phyloP scores from a whole-genome alignment of 2,113 vertebrate genomes.

The Chionomys nivalis region DNA sequence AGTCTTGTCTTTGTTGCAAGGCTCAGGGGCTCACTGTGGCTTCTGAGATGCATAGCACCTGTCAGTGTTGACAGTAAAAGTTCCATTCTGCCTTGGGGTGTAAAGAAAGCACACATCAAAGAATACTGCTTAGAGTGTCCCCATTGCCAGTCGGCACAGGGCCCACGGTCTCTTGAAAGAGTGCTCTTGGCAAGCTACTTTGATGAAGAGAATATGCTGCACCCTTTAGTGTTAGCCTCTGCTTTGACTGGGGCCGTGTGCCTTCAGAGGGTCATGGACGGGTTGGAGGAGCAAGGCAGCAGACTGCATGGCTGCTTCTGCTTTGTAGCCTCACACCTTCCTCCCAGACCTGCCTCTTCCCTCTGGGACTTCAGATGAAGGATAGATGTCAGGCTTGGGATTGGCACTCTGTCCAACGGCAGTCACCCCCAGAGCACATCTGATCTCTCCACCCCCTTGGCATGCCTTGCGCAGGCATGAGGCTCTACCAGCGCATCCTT shows the following conservation, averaged over 20 bases:
- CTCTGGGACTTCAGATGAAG: rapidly evolving
- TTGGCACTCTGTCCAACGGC: neutral
- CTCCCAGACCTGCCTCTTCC: neutral
- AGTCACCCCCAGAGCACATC: neutral
- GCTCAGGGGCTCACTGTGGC: rapidly evolving
- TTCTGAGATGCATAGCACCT: neutral
- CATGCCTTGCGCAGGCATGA: rapidly evolving
- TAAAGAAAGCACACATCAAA: rapidly evolving
- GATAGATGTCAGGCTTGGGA: neutral
- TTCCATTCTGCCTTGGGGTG: rapidly evolving
- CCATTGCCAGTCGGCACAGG: neutral
- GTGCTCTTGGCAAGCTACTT: neutral
- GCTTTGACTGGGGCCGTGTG: rapidly evolving
- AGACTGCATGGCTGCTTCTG: rapidly evolving
- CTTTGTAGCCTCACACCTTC: rapidly evolving
- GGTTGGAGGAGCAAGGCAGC: neutral
- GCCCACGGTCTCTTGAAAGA: rapidly evolving
- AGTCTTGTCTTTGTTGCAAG: neutral
- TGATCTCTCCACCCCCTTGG: neutral
- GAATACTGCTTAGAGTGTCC: rapidly evolving
- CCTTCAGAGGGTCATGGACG: neutral
- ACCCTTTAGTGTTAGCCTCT: rapidly evolving
- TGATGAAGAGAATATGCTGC: rapidly evolving
- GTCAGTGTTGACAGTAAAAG: rapidly evolving
- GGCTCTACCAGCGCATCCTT: neutral